A percentile compares a stretch with the other conserved stretches of the same genome.
Evolutionary conservation across 92 coral and sea anemone genomes (phyloP).

Genomic region (Blastomussa wellsi): DNA sequence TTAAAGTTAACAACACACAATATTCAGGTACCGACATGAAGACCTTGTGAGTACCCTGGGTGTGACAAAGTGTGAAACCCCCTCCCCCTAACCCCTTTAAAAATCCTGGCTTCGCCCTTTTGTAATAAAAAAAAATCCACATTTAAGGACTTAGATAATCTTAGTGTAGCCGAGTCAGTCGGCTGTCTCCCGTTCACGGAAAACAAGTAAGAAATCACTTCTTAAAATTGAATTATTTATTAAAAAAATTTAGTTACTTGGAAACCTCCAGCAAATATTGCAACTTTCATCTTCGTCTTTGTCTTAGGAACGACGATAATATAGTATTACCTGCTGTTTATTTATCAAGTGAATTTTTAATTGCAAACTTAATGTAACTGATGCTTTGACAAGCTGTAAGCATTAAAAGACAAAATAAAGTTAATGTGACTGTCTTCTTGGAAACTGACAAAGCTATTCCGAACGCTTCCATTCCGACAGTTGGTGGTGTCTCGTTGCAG

Average conservation of each 20-base stretch:
- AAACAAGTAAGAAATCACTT: too few species aligned
- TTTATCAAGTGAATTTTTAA: background rate
- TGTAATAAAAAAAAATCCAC: too few species aligned
- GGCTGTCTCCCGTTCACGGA: background rate
- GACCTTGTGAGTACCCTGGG: too few species aligned
- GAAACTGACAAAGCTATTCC: background rate
- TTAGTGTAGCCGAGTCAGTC: too few species aligned
- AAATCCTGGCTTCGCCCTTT: too few species aligned
- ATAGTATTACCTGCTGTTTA: background rate
- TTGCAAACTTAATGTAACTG: background rate
- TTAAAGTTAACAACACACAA: too few species aligned
- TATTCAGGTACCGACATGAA: too few species aligned
- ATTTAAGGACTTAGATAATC: too few species aligned
- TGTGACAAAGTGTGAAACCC: too few species aligned
- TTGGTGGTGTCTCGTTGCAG: background rate
- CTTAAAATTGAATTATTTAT: too few species aligned
- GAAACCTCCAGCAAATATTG: background rate
- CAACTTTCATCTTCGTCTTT: background rate
- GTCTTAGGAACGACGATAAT: too few species aligned
- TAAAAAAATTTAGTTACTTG: background rate
- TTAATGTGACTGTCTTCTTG: background rate
- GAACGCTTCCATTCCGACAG: background rate
- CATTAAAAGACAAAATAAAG: background rate
- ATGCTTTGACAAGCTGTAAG: background rate
- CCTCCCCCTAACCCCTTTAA: too few species aligned